Percentiles rank a stretch among this genome's conserved stretches.
phyloP scores from a whole-genome alignment of 2,888 invertebrate genomes.

The Hipparchia semele region DNA sequence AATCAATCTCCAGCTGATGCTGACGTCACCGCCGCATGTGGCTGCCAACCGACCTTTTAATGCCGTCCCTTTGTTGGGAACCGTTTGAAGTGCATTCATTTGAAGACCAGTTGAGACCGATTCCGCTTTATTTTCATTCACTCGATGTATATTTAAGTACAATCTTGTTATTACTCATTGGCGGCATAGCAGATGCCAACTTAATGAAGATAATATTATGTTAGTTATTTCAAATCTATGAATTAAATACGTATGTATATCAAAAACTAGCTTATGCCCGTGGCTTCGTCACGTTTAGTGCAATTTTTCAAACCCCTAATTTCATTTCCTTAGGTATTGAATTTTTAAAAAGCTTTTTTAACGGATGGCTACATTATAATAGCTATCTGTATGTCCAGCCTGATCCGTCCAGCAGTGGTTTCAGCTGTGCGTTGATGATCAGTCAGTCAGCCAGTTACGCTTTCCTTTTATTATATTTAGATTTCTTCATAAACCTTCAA shows the following conservation, averaged over 20 bases:
- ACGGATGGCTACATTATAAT: too few relatives aligned
- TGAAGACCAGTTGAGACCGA: slow-evolving; percentile 17
- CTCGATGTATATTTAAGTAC: not conserved
- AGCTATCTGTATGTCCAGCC: too few relatives aligned
- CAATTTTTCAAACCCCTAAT: too few relatives aligned
- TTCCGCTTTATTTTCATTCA: slow-evolving; percentile 23
- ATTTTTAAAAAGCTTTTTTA: too few relatives aligned
- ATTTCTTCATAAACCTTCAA: too few relatives aligned
- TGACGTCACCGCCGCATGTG: slow-evolving; percentile 71
- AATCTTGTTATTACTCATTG: not conserved
- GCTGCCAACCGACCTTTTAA: slow-evolving; percentile 56
- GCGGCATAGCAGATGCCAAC: slow-evolving; percentile 4
- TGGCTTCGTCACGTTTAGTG: not conserved
- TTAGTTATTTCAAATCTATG: not conserved
- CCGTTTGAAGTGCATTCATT: slow-evolving; percentile 44
- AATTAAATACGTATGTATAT: not conserved
- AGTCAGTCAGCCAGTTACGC: too few relatives aligned
- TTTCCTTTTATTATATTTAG: too few relatives aligned
- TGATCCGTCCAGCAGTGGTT: too few relatives aligned
- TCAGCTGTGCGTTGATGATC: too few relatives aligned
- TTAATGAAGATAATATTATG: not conserved
- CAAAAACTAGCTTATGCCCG: not conserved
- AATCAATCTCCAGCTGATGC: slow-evolving; percentile 54
- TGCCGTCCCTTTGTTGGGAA: slow-evolving; percentile 52
- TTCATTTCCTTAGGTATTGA: too few relatives aligned